phyloP scores from a whole-genome alignment of 2,113 vertebrate species.

The Procavia capensis region DNA sequence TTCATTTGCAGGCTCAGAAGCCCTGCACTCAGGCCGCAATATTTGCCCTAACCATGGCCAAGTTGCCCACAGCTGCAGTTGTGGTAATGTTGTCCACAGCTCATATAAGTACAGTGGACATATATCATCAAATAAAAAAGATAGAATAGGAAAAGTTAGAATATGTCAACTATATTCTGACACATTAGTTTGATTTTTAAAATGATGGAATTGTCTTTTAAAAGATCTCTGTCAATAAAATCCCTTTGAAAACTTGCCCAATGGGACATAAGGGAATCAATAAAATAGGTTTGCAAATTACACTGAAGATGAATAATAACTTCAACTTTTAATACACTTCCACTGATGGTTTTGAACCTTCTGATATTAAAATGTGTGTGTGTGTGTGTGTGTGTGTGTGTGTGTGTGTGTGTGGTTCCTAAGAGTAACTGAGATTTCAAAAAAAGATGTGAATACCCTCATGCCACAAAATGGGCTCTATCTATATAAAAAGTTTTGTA shows the following conservation, averaged over 20 bases:
- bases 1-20: no score
- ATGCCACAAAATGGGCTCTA: not conserved
- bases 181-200: slow-evolving; percentile 56
- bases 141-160: not conserved
- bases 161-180: not conserved
- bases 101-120: not conserved
- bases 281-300: slow-evolving; percentile 61
- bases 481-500: not conserved
- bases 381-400: no score
- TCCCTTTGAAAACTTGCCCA: not conserved
- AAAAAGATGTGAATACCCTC: not conserved
- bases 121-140: not conserved
- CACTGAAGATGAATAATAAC: not conserved
- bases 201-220: not conserved
- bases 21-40: no score
- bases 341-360: not conserved
- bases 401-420: not conserved
- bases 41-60: no score
- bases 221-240: slow-evolving; percentile 57
- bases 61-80: no score
- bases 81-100: no score
- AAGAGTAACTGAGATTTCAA: not conserved
- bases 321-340: not conserved
- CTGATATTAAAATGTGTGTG: not conserved
- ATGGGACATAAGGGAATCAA: not conserved